These are phyloP conservation scores for Copidosoma floridanum DNA, from an alignment of 1,140 invertebrate species.

Conservation along the genomic window DNA sequence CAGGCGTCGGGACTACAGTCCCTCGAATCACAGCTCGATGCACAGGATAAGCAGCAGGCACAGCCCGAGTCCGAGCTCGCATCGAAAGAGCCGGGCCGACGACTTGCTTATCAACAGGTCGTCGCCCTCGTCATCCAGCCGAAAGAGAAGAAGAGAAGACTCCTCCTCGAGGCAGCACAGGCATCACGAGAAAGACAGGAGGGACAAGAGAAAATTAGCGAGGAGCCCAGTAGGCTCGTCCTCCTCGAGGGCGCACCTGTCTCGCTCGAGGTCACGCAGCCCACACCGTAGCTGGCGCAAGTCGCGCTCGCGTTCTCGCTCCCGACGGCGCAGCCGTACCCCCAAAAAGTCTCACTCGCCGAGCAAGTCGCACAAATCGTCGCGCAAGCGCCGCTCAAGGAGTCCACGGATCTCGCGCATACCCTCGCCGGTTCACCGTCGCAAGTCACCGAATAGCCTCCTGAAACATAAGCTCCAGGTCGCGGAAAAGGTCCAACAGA, in stretches of 20 bases:
- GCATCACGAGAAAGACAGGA: conserved; percentile 50
- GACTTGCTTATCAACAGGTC: conserved; percentile 4
- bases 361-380: conserved; percentile 46
- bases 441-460: conserved; percentile 52
- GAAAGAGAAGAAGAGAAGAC: conserved; percentile 49
- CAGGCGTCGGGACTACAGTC: conserved; percentile 50
- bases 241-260: conserved; percentile 20
- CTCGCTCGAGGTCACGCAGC: conserved; percentile 52
- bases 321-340: conserved; percentile 46
- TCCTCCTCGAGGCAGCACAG: conserved; percentile 53
- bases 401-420: conserved; percentile 49
- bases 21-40: conserved; percentile 33
- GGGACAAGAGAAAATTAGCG: conserved; percentile 49
- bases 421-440: conserved; percentile 49
- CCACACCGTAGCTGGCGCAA: conserved; percentile 48
- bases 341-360: conserved; percentile 53
- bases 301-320: conserved; percentile 48
- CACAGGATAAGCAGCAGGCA: conserved; percentile 40
- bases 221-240: conserved; percentile 29
- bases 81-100: conserved; percentile 39
- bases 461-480: conserved; percentile 59
- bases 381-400: conserved; percentile 51
- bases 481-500: conserved; percentile 74
- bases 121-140: conserved; percentile 36
- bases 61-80: conserved; percentile 38